Evolutionary conservation across 2,797 vertebrate genomes (phyloP), one percentile per base, ranked within the genome.

Genomic region (Gambelia wislizenii): DNA sequence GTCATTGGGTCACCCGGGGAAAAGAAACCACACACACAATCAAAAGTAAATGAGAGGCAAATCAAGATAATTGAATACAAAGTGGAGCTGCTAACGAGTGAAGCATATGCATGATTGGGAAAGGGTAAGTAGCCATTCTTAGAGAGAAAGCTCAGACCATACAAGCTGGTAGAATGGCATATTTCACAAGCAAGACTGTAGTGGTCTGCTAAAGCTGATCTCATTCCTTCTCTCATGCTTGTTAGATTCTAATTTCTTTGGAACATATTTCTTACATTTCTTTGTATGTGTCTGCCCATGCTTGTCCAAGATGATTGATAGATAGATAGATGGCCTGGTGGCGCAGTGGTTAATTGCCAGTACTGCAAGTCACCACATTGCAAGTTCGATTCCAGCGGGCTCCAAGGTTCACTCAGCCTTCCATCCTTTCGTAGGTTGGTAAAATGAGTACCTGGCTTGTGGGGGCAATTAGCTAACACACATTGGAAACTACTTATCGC

Each of bases 41-140:
- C 47, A 52, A 77, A 75, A 83, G 76, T 86, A 85, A 94, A 84
- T 39, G 86, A 74, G 74, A 92, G 85, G 70, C 80, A 25, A 91
- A 89, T 88, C 83, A 90, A 95, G 69, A 85, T 83, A 69, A 64
- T 90, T 84, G 90, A 91, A 87, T 86, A 84, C 0, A 0, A 33
- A 93, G 88, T 86, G 91, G 91, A 74, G 44, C 49, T 22, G 39
- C 77, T 88, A 91, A 85, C 81, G 67, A 44, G 44, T 75, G 69
- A 67, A 75, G 54, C 86, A 81, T 91, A 70, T 70, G 90, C 39
- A n/a, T 70, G 42, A 77, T 70, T 83, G 59, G 49, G n/a, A 54
- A 25, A 67, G 83, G 33, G 25, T 76, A 64, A 77, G 79, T 49
- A 85, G n/a, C 22, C 13, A 44, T 76, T 25, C 36, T 70, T 78